Conservation (phyloP, 2,113 vertebrate species). For the Fulmarus glacialis region DNA sequence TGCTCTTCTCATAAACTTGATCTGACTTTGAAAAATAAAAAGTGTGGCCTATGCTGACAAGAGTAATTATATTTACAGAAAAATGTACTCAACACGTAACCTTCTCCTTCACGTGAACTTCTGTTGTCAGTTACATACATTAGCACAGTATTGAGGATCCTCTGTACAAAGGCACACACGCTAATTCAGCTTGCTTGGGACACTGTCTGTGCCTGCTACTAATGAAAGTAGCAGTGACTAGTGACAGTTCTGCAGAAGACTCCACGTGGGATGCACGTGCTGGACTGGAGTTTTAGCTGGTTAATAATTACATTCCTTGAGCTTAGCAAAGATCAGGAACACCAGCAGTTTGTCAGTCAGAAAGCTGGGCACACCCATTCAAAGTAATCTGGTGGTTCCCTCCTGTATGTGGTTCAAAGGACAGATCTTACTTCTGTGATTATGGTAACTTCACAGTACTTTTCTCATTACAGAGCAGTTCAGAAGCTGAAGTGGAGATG, state of each 20-base stretch:
- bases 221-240: not conserved
- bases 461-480: not conserved
- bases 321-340: not conserved
- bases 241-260: not conserved
- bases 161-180: not conserved
- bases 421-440: not conserved
- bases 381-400: not conserved
- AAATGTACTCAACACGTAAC: not conserved
- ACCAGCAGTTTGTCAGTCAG: not conserved
- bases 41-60: not conserved
- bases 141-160: not conserved
- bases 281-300: not conserved
- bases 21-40: not conserved
- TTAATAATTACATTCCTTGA: conserved; percentile 42
- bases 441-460: not conserved
- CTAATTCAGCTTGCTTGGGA: not conserved
- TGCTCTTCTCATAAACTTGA: not conserved
- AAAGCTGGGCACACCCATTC: not conserved
- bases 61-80: not conserved
- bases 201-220: not conserved
- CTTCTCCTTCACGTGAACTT: not conserved
- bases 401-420: not conserved
- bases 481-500: not conserved
- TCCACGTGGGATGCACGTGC: not conserved
- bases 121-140: not conserved